Base-by-base conservation (phyloP, 2,113 vertebrate genomes). In the Crocuta crocuta region DNA sequence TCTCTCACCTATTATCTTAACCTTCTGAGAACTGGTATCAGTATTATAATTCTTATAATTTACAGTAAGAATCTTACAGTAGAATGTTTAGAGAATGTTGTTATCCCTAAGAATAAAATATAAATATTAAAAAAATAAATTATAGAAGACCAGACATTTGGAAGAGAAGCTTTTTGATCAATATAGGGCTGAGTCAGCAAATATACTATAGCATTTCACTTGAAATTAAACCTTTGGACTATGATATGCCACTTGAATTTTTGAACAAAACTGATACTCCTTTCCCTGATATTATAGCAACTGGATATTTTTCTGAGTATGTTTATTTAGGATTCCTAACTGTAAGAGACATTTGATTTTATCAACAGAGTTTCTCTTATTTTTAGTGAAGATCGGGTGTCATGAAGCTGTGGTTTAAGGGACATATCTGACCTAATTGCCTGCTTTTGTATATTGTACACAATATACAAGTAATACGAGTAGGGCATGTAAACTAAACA, bases 381-480 rank as follows among this genome's bases (percentile, higher is more conserved):
- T 85, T 81, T 50, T 10, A 63, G 31, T 87, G 15, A 63, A 74
- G 5, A 5, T 48, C 55, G 63, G 24, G 7, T 10, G 0, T 82
- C 16, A 55, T 15, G 4, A 83, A 95, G 88, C 35, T 43, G 15
- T 35, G 53, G 1, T 39, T 90, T 15, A 21, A 24, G 1, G 2
- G 4, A 50, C 7, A 4, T 31, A 66, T 65, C 1, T 43, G 23
- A 4, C 5, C 13, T 50, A 3, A 3, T 23, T 39, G 17, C 5
- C 7, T 63, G 2, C 65, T 80, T 92, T 61, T 65, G 10, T 68
- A 74, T 26, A 74, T 74, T 17, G 35, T 35, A 35, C 2, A 35
- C 35, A 35, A 35, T 35, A 35, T 35, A 35, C 35, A 35, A 35
- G 35, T 35, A 35, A 35, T 39, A 39, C 39, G 9, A 10, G 6